Evolutionary conservation across 2,113 vertebrate species (phyloP), one percentile per base, ranked within the genome.

Genomic region (Nibea albiflora): DNA sequence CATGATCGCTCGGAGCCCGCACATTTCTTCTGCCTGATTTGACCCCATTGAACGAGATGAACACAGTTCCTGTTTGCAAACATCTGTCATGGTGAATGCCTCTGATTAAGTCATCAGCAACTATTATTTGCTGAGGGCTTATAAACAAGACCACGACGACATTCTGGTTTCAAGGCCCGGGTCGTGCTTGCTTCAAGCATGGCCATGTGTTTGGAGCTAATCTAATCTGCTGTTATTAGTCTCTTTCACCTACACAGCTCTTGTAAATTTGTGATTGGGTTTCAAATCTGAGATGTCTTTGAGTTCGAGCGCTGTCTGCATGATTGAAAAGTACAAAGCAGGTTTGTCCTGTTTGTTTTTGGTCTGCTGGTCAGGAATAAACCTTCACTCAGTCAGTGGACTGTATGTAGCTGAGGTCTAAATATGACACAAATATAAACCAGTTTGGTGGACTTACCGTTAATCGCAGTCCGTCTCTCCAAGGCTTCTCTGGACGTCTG

Each of bases 221-320:
- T 79, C 31, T 76, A 35, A 81, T 88, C 28, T 52, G 63, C 61
- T 86, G 20, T 80, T 68, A 75, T 84, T 44, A 62, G 68, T 63
- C 15, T 56, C 42, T 54, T 78, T 63, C 70, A 26, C 66, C 73
- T 74, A 80, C 79, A 15, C 65, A 73, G n/a, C 64, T 70, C 15
- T 8, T 31, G 17, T 63, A 17, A 42, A 80, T 15, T 75, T 71
- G 46, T 12, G 4, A 69, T n/a, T 58, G 24, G 35, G 52, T 72
- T 4, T 46, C 14, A 65, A 5, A 17, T 16, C 66, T 19, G 3
- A 62, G 42, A 64, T 47, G 19, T 78, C 70, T 52, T 11, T 2
- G 64, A 0, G 26, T 47, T 58, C 20, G 2, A 14, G 42, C 6
- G 42, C 60, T 44, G 19, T n/a, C 35, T 3, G 44, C 44, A 46